Evolutionary conservation across 2,888 invertebrate genomes (phyloP), one percentile per base, ranked within the genome.

Genomic region (Crematogaster levior): DNA sequence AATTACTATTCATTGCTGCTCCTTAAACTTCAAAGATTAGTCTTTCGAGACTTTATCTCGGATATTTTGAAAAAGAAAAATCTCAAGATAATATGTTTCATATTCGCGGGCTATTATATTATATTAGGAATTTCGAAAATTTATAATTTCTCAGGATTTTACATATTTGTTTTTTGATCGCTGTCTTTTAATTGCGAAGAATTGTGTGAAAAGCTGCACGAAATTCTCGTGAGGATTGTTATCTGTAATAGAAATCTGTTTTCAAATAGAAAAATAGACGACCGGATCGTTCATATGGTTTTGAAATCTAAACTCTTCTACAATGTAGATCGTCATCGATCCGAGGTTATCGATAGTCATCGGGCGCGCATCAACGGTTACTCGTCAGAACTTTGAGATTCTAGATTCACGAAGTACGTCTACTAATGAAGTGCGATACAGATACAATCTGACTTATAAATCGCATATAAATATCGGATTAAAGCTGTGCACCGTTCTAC

Each of bases 321-420:
- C 40, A 6, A 58, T 58, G 21, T 37, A 72, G 81, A 88, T 85
- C 85, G 66, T 43, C 79, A 81, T 79, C 77, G 83, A 86, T 84
- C 66, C 70, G 51, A 70, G 48, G 84, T 63, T 18, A 83, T 86
- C 88, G 88, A 86, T 85, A 84, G 83, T 79, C 80, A 66, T 56
- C 27, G 60, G 63, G 60, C 82, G 77, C 81, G 81, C 73, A 74
- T 40, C 66, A 65, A 61, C 46, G n/a, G 61, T 72, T 80, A 83
- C 68, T 27, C 10, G 43, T 56, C 30, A 74, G 58, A 83, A 61
- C 75, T 40, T 63, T 9, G 51, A 79, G 34, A 68, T 46, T 60
- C 60, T 34, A 58, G 61, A 81, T 74, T 81, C 43, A 34, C 46
- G 24, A 56, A 53, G 53, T 73, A 63, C 34, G 65, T 53, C 6